Conservation (phyloP, 2,888 invertebrate species). For the Emesis russula region DNA sequence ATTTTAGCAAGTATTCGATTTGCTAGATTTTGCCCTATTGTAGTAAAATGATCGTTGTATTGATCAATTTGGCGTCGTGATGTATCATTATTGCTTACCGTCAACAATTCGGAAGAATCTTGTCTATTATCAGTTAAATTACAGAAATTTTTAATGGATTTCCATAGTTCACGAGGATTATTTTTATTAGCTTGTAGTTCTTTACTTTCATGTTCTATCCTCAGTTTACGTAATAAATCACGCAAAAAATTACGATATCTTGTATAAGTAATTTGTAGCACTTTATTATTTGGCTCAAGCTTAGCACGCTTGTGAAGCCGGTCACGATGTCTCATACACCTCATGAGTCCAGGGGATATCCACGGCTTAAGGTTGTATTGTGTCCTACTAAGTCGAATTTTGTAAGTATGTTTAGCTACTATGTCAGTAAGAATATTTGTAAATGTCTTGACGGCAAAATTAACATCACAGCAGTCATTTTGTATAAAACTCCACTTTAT, state of each 20-base stretch:
- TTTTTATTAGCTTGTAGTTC: background rate
- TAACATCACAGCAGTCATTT: background rate
- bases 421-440: background rate
- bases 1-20: background rate
- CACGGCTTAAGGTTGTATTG: background rate
- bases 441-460: background rate
- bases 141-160: background rate
- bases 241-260: background rate
- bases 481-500: background rate
- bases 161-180: background rate
- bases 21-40: background rate
- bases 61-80: background rate
- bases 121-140: background rate
- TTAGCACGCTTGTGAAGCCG: background rate
- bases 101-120: background rate
- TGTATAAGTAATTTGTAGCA: background rate
- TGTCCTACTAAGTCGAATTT: background rate
- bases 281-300: background rate
- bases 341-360: background rate
- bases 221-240: background rate
- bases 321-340: background rate
- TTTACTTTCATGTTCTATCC: background rate
- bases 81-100: background rate
- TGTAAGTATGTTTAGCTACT: background rate
- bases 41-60: background rate